Evolutionary conservation across 1,140 invertebrate species (phyloP), one percentile per base, ranked within the genome.

Genomic region (Carposina sasakii): DNA sequence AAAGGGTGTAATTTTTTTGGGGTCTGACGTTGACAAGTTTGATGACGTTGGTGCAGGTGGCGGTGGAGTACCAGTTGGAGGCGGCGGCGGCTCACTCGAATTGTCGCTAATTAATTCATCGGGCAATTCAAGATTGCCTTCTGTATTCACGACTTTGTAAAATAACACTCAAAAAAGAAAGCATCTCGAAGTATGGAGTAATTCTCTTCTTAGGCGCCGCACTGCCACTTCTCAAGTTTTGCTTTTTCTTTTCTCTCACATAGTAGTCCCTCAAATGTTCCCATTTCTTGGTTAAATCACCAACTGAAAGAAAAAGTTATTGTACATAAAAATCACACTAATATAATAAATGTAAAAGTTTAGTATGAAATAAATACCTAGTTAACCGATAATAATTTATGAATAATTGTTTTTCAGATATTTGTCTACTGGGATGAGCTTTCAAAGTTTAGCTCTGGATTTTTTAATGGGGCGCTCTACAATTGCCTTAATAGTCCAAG

Each of bases 221-320:
- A 52, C 42, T 52, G 21, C 49, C 49, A 46, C 49, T 52, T 36
- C 31, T 52, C 41, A 31, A 26, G 33, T 30, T 45, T 9, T 52
- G 23, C 41, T 52, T 17, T 52, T 52, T 52, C 33, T 52, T 52
- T 36, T 51, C 34, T 51, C 30, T 44, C 36, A 51, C 31, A 31
- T 51, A 51, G 40, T 51, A 51, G 37, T 51, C 48, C 31, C 48
- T 51, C 40, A 52, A 45, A 28, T 52, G 33, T 20, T 52, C 40
- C 49, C 42, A 52, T 52, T 52, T 52, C 28, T 52, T 52, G 30
- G 39, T 23, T 24, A 52, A 31, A 21, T 52, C 49, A 33, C 46
- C 49, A 19, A 52, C 42, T 52, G 49, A 39, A 39, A 39, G 6
- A 4, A 39, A 39, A 39, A 39, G n/a, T n/a, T n/a, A 31, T 13